These are phyloP conservation scores for Pseudomyrmex sp. DNA, from an alignment of 1,140 invertebrate species.

Conservation along the genomic window DNA sequence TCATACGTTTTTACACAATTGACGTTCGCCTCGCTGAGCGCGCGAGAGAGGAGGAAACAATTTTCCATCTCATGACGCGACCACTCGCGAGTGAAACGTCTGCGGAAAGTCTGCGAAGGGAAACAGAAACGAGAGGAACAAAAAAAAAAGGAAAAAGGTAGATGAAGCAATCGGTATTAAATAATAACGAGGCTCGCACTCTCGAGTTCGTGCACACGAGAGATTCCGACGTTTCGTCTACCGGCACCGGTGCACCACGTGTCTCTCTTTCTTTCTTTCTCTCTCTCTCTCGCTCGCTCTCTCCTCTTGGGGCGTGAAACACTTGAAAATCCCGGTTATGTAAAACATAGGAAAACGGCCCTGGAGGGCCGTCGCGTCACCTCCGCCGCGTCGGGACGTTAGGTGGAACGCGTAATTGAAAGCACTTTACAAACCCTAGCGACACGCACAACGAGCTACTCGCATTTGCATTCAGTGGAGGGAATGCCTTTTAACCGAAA, in stretches of 20 bases:
- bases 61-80: slow-evolving; percentile 31
- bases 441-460: slow-evolving; percentile 75
- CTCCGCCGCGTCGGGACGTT: slow-evolving; percentile 69
- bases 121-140: too few species aligned
- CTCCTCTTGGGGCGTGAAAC: slow-evolving; percentile 73
- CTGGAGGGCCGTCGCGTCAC: slow-evolving; percentile 56
- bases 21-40: not conserved
- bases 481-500: slow-evolving; percentile 84
- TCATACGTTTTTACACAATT: not conserved
- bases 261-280: too few species aligned
- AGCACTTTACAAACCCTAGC: slow-evolving; percentile 81
- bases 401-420: slow-evolving; percentile 82
- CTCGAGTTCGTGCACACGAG: not conserved
- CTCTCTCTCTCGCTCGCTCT: too few species aligned
- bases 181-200: slow-evolving; percentile 22
- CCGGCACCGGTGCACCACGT: too few species aligned
- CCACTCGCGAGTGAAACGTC: slow-evolving; percentile 26
- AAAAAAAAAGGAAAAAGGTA: not conserved
- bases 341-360: slow-evolving; percentile 78
- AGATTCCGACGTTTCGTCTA: too few species aligned
- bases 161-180: slow-evolving; percentile 48
- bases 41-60: slow-evolving; percentile 8
- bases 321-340: slow-evolving; percentile 78
- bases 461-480: slow-evolving; percentile 83
- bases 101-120: not conserved